Conservation (phyloP, 2,888 invertebrate species). For the Tetramorium bicarinatum region DNA sequence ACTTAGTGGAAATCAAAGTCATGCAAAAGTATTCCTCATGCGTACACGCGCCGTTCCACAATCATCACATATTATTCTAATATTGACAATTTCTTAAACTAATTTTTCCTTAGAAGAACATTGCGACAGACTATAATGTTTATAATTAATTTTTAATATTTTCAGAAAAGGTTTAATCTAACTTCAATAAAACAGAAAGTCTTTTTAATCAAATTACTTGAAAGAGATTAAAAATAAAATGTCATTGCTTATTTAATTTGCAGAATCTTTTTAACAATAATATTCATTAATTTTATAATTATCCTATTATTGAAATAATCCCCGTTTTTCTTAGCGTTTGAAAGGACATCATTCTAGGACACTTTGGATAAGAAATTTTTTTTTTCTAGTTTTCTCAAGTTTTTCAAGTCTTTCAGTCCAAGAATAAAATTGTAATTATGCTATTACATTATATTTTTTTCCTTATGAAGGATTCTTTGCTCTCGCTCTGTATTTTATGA, state of each 20-base stretch:
- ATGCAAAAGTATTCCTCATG: background rate
- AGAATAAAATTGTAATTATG: background rate
- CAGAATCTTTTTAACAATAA: background rate
- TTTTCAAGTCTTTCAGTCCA: background rate
- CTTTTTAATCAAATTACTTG: background rate
- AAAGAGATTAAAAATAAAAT: background rate
- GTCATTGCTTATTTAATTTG: background rate
- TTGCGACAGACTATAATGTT: background rate
- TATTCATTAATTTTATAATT: background rate
- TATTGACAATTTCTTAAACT: background rate
- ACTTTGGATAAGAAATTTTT: background rate
- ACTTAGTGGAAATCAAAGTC: conserved; percentile 25
- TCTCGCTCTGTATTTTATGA: conserved; percentile 30
- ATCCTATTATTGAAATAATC: background rate
- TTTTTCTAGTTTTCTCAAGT: background rate
- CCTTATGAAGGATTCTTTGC: background rate
- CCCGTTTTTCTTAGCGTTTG: background rate
- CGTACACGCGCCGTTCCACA: background rate
- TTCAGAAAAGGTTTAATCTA: background rate
- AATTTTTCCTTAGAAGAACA: background rate
- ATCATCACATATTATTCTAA: background rate
- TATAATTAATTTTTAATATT: conserved; percentile 10
- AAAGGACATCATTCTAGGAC: background rate
- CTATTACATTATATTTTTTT: conserved; percentile 4
- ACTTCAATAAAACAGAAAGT: background rate